These are phyloP conservation scores for Scaptodrosophila lebanonensis DNA, from an alignment of 1,140 invertebrate genomes.

Conservation along the genomic window DNA sequence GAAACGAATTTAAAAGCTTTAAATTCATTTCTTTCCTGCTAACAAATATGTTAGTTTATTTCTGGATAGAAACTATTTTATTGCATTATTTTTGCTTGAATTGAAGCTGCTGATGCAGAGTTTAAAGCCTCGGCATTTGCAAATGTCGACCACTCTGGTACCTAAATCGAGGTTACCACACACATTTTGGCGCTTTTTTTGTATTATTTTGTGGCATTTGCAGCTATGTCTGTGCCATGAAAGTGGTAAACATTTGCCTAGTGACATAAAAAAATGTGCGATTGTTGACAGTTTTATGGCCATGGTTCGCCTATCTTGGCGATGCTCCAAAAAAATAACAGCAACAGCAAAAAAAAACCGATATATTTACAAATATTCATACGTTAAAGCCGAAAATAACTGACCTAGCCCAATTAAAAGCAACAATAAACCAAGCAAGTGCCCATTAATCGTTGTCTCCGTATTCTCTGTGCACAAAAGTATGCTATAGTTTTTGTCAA, in stretches of 20 bases:
- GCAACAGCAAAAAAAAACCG: background rate
- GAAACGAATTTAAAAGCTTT: too few relatives aligned
- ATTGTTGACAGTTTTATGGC: conserved; percentile 55
- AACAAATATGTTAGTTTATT: too few relatives aligned
- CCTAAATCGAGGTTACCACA: conserved; percentile 54
- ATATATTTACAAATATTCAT: background rate
- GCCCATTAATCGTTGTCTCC: too few relatives aligned
- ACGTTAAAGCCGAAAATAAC: conserved; percentile 15
- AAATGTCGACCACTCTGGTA: too few relatives aligned
- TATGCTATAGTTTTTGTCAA: conserved; percentile 8
- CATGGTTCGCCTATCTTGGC: background rate
- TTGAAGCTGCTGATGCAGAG: too few relatives aligned
- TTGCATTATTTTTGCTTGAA: too few relatives aligned
- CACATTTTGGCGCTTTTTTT: conserved; percentile 48
- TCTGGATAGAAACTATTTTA: too few relatives aligned
- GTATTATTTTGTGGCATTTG: conserved; percentile 16
- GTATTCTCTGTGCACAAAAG: conserved; percentile 16
- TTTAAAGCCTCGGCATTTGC: too few relatives aligned
- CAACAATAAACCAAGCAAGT: conserved; percentile 14
- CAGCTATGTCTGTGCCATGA: conserved; percentile 1
- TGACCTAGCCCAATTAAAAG: conserved; percentile 53
- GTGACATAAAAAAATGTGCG: conserved; percentile 10
- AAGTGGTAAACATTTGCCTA: conserved; percentile 52
- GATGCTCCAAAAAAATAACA: conserved; percentile 2
- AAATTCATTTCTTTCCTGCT: too few relatives aligned